These are phyloP conservation scores for Hydractinia symbiolongicarpus DNA, from an alignment of 30 jellyfish, hydroid and myxozoan species.

Conservation along the genomic window DNA sequence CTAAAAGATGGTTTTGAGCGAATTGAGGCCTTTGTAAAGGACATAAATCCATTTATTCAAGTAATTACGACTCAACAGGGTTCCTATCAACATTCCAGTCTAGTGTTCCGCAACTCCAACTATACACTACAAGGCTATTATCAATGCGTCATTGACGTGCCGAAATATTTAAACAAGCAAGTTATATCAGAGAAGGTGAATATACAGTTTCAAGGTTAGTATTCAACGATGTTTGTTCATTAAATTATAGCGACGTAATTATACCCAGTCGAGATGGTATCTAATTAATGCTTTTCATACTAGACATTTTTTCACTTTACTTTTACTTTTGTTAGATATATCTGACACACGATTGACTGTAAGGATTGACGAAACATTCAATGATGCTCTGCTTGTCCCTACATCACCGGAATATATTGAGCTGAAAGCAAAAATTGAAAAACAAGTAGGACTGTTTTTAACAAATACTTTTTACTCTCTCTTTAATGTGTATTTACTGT, in stretches of 20 bases:
- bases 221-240: background rate
- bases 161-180: background rate
- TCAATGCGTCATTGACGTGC: constrained; percentile 6
- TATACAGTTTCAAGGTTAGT: background rate
- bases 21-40: no score
- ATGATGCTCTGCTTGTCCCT: background rate
- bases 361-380: background rate
- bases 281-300: no score
- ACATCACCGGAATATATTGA: background rate
- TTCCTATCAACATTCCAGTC: no score
- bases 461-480: no score
- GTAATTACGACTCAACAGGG: no score
- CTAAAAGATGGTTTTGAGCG: background rate
- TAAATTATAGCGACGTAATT: background rate
- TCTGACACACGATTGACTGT: constrained; percentile 7
- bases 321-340: background rate
- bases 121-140: background rate
- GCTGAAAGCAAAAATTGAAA: constrained; percentile 5
- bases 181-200: constrained; percentile 6
- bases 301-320: no score
- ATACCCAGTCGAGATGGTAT: background rate
- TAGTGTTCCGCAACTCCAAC: background rate
- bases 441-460: background rate
- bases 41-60: no score
- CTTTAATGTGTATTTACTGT: no score